These are phyloP conservation scores for Xenus cinereus DNA, from an alignment of 2,113 vertebrate genomes.

Conservation along the genomic window DNA sequence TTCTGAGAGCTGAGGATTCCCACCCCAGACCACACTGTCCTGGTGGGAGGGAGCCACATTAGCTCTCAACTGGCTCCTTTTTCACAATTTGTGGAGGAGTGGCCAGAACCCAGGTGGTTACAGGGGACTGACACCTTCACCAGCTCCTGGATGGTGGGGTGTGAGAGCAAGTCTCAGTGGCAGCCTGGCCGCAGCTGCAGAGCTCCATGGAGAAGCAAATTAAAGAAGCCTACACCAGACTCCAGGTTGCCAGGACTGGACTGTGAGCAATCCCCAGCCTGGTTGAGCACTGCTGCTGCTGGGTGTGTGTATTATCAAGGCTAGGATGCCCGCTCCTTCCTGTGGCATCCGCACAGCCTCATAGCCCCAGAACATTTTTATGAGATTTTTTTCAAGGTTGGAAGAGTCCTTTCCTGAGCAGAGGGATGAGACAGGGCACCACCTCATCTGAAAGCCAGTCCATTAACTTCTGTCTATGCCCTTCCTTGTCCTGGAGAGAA, in stretches of 20 bases:
- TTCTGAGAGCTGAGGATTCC: not conserved
- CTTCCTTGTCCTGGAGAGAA: not conserved
- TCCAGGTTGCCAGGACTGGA: not conserved
- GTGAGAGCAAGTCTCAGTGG: not conserved
- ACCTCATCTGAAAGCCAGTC: not conserved
- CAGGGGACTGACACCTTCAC: not conserved
- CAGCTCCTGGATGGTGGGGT: not conserved
- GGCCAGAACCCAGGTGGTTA: not conserved
- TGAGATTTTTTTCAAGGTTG: not conserved
- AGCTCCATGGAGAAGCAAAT: not conserved
- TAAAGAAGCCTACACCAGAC: not conserved
- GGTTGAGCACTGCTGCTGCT: accelerated
- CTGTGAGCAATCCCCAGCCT: not conserved
- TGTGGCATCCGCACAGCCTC: not conserved
- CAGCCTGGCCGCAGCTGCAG: not conserved
- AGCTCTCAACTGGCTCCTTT: not conserved
- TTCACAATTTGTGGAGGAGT: not conserved
- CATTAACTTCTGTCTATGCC: not conserved
- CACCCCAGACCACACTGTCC: not conserved
- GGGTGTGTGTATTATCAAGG: not conserved
- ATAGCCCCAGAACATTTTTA: not conserved
- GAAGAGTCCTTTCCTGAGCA: not conserved
- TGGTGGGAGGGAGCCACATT: not conserved
- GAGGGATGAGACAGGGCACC: not conserved
- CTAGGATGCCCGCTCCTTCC: not conserved